Evolutionary conservation across 2,113 vertebrate species (phyloP).

Genomic region (Labeo rohita): DNA sequence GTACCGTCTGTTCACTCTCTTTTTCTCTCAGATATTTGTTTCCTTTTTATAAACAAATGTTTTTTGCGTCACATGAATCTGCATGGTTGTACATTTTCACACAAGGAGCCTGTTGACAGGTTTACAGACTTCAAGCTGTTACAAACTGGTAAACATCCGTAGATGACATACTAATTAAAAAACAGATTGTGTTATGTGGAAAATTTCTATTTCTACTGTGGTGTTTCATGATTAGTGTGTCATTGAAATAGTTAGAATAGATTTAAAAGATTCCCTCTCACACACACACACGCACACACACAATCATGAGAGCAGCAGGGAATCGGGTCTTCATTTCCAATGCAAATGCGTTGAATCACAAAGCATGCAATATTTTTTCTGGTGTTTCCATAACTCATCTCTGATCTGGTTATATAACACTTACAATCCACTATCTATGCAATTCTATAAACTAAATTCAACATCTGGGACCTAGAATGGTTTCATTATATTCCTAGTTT

Average conservation of each 20-base stretch:
- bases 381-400: background rate
- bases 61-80: background rate
- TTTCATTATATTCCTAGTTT: constrained; percentile 23
- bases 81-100: background rate
- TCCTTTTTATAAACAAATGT: background rate
- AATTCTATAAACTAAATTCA: constrained; percentile 31
- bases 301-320: background rate
- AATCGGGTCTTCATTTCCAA: constrained; percentile 32
- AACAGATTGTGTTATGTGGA: background rate
- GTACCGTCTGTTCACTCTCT: background rate
- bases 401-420: background rate
- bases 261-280: background rate
- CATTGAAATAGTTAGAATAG: background rate
- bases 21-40: background rate
- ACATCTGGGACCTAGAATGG: constrained; percentile 9
- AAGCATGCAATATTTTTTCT: background rate
- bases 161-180: background rate
- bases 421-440: background rate
- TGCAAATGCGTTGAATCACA: constrained; percentile 47
- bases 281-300: background rate
- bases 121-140: background rate
- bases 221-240: background rate
- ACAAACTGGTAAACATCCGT: constrained; percentile 1
- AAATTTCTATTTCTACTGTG: background rate
- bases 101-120: background rate